Base-by-base conservation (phyloP, 1,140 invertebrate species). In the Pantala flavescens region DNA sequence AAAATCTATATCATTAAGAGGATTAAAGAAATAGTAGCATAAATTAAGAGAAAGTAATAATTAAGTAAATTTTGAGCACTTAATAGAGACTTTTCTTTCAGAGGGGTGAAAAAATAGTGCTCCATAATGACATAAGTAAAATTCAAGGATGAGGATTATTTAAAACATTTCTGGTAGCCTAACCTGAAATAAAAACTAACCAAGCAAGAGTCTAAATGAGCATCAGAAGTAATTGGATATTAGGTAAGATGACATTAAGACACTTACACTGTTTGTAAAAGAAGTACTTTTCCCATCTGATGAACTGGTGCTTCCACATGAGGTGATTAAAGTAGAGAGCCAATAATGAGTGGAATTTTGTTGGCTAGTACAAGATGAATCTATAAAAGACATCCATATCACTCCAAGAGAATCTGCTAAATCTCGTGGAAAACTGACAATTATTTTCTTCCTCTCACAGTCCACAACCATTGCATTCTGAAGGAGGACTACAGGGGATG, bases 231-330 rank as follows among this genome's bases (percentile, higher is more conserved):
- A 36, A 5, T 2, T 36, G 28, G 9, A 9, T 5, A 36, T 36
- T 36, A 36, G 9, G 28, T 5, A 9, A 36, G 28, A 36, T 2
- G 28, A 63, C 49, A 21, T 3, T 63, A 63, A 21, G n/a, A 63
- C 12, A 63, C 49, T 63, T 63, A 63, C 49, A 21, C 49, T 63
- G 49, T 63, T 63, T 16, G 49, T 19, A 55, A 24, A 74, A n/a
- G 71, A 72, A 19, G 43, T 43, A 24, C 43, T 43, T 73, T 63
- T 75, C 24, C 74, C 74, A 73, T 75, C 71, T 23, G 43, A 72
- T 24, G 72, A 23, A 0, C 74, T 71, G 11, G 71, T 75, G 36
- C 74, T 75, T 24, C 74, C 71, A 70, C 74, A 75, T 19, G 74
- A 75, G 23, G 74, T 75, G 23, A 75, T 73, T 24, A 55, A 71